Base-by-base conservation (phyloP, 2,888 invertebrate species). In the Cosmia trapezina region DNA sequence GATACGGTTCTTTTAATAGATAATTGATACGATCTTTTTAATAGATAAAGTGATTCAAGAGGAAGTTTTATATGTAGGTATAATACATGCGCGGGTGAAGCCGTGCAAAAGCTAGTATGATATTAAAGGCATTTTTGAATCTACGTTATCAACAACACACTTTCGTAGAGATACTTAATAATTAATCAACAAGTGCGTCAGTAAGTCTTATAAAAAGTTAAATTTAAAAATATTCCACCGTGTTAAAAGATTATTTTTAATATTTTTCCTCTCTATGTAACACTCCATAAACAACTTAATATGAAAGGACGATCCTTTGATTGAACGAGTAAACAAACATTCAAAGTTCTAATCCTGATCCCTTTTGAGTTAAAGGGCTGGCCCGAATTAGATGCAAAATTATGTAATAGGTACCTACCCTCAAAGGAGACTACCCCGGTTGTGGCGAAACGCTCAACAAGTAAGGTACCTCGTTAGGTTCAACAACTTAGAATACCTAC, bases 391-490 rank as follows among this genome's bases (percentile, higher is more conserved):
- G 51, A 65, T 45, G 53, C n/a, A 60, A 70, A 57, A 68, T 78
- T 72, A 70, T 33, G 57, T 76, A 73, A 75, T 56, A 76, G 2
- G 2, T 28, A 28, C 66, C 22, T 53, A 76, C 69, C 33, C 59
- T 69, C 70, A 73, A 82, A 68, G 68, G 65, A 61, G 11, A 22
- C 41, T 33, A 41, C 19, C 43, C 43, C 56, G 43, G 37, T 54
- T 62, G 69, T 61, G 78, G 65, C 56, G 9, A 37, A 68, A 62
- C 62, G 61, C 56, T 70, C 83, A 76, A 76, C 79, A 83, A 79
- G 79, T 81, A 65, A 53, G 22, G 37, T 45, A 73, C 22, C 49
- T 53, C 17, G 22, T 19, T 56, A 51, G 19, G 51, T 45, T 62
- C 41, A 65, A 65, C 45, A 41, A 54, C 60, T 28, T 66, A 43